These are phyloP conservation scores for Triops longicaudatus DNA, from an alignment of 1,140 invertebrate species.

Conservation along the genomic window DNA sequence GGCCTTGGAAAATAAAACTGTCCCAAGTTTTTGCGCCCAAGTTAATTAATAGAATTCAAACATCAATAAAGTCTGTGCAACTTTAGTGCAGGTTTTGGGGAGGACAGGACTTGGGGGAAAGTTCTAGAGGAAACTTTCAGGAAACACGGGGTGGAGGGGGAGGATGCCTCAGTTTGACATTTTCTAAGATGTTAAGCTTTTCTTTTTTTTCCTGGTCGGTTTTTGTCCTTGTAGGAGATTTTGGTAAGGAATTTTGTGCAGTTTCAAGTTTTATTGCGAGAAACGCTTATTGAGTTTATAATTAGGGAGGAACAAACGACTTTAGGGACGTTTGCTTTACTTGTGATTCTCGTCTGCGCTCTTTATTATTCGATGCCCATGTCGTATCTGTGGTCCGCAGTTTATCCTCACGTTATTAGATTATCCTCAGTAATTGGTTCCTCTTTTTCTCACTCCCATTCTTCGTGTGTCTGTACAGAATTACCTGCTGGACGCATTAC, in stretches of 20 bases:
- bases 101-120: neutral
- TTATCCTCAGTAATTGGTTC: neutral
- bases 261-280: neutral
- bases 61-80: neutral
- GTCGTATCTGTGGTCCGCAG: neutral
- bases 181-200: neutral
- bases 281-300: neutral
- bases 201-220: neutral
- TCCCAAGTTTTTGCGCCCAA: neutral
- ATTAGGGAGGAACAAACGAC: neutral
- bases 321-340: neutral
- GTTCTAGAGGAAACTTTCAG: neutral
- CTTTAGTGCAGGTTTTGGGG: neutral
- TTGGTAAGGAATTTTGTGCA: neutral
- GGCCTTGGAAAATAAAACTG: neutral
- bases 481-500: constrained; percentile 44
- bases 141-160: neutral
- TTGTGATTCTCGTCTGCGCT: neutral
- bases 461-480: constrained; percentile 37
- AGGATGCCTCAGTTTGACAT: neutral
- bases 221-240: neutral
- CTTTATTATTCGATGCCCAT: neutral
- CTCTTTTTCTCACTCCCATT: neutral
- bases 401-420: neutral
- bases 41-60: neutral